These are phyloP conservation scores for Phoeniculus purpureus DNA, from an alignment of 2,797 vertebrate species.

Conservation along the genomic window DNA sequence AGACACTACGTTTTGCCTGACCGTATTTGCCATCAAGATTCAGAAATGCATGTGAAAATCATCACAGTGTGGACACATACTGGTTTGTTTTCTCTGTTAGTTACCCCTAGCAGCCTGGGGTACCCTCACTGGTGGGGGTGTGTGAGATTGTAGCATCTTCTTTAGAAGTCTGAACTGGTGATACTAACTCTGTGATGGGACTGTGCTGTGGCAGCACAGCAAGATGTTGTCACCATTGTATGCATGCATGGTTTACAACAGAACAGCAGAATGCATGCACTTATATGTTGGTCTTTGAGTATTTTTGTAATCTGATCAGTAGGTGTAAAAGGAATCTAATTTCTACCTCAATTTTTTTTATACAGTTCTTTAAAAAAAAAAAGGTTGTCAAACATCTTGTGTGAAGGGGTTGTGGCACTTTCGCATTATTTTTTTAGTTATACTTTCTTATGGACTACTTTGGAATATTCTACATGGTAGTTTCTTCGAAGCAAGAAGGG, in stretches of 20 bases:
- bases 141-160: neutral
- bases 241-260: fast-evolving
- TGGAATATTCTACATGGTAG: neutral
- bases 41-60: neutral
- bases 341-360: neutral
- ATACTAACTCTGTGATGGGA: neutral
- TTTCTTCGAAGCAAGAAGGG: neutral
- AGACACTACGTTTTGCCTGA: neutral
- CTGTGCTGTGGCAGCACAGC: neutral
- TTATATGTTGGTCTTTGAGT: neutral
- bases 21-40: neutral
- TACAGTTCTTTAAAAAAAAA: neutral
- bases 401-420: neutral
- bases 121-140: neutral
- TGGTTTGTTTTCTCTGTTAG: neutral
- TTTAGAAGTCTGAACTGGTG: neutral
- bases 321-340: neutral
- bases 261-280: neutral
- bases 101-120: neutral
- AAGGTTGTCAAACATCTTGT: neutral
- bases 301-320: neutral
- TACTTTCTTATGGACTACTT: neutral
- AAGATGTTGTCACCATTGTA: neutral
- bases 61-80: neutral
- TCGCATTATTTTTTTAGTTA: neutral